A percentile compares a stretch with the other conserved stretches of the same genome.
Conservation (phyloP, 2,113 vertebrate species). For the Brienomyrus brachyistius region DNA sequence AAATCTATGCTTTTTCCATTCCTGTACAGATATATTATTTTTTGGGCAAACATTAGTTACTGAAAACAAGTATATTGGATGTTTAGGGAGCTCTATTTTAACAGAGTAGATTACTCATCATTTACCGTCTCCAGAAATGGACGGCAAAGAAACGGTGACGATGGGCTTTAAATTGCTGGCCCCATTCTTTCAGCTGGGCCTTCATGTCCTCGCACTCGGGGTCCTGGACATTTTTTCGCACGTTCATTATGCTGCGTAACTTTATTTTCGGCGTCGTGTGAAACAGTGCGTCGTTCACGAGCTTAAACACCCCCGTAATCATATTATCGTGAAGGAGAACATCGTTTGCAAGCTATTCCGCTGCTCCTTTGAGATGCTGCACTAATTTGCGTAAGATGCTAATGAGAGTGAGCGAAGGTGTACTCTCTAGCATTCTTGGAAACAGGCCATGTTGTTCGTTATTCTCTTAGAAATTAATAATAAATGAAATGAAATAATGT, state of each 20-base stretch:
- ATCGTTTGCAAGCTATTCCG: background rate
- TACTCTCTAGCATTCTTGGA: background rate
- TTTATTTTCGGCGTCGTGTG: background rate
- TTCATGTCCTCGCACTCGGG: background rate
- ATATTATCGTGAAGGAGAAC: background rate
- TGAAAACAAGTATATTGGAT: background rate
- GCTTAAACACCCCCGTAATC: background rate
- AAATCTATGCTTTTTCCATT: background rate
- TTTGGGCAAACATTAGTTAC: background rate
- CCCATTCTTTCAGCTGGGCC: background rate
- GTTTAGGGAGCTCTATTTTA: background rate
- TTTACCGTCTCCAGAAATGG: background rate
- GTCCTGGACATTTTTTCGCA: background rate
- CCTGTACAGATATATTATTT: background rate
- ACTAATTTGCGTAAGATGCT: constrained; percentile 4
- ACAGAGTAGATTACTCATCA: background rate
- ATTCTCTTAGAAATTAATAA: background rate
- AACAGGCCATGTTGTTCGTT: background rate
- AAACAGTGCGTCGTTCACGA: background rate
- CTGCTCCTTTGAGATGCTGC: background rate
- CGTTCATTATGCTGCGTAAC: constrained; percentile 3
- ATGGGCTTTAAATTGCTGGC: background rate
- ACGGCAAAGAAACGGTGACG: background rate
- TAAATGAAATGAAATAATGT: background rate
- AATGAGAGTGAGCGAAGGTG: background rate